phyloP scores from a whole-genome alignment of 37 sponge, comb jelly and placozoan genomes.

The Lycopodina hypogea region DNA sequence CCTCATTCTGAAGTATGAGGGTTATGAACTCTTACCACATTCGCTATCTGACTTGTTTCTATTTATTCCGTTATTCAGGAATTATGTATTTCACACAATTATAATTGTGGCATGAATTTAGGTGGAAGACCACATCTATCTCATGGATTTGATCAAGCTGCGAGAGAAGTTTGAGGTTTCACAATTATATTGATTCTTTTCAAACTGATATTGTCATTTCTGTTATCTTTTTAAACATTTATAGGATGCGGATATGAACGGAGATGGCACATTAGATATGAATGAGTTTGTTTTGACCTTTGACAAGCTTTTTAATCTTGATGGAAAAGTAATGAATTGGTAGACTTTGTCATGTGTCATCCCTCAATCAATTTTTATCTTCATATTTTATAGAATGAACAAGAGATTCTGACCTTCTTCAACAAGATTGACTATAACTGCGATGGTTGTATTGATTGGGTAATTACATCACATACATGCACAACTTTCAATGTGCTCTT shows the following conservation, averaged over 20 bases:
- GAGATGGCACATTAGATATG: conserved; percentile 34
- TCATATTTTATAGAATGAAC: conserved; percentile 39
- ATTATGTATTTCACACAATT: too few relatives aligned
- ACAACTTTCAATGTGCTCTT: neutral
- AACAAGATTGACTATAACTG: conserved; percentile 87
- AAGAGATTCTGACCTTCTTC: conserved; percentile 70
- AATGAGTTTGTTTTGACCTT: conserved; percentile 40
- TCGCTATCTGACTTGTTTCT: too few relatives aligned
- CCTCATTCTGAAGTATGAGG: too few relatives aligned
- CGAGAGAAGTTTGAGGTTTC: conserved; percentile 42
- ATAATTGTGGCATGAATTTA: neutral
- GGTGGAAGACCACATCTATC: conserved; percentile 44
- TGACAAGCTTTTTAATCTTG: conserved; percentile 38
- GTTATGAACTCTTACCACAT: too few relatives aligned
- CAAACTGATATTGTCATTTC: neutral
- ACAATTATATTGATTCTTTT: neutral
- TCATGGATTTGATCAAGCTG: conserved; percentile 28
- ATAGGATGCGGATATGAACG: conserved; percentile 20
- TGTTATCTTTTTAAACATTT: neutral
- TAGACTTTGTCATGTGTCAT: too few relatives aligned
- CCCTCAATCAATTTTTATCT: too few relatives aligned
- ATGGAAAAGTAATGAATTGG: conserved; percentile 42
- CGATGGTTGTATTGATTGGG: conserved; percentile 81
- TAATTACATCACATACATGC: neutral
- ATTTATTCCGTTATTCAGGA: too few relatives aligned